Percentiles rank a stretch among this genome's conserved stretches.
phyloP scores from a whole-genome alignment of 2,113 vertebrate genomes.

The Rhadina sibilatrix region DNA sequence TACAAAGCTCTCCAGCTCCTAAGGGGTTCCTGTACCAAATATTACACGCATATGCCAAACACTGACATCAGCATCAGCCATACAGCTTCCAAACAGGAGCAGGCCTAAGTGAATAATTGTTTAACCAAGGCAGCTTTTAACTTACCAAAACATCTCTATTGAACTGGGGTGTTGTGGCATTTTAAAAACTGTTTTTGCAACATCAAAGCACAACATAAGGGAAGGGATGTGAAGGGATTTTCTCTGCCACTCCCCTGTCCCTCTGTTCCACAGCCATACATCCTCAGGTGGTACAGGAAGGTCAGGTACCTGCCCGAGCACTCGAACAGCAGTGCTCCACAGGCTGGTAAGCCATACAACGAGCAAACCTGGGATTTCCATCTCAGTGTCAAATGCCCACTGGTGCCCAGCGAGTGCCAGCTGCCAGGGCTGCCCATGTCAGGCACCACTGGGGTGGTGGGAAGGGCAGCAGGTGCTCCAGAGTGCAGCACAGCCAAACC shows the following conservation, averaged over 20 bases:
- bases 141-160: background rate
- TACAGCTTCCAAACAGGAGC: background rate
- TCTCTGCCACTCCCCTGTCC: background rate
- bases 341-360: fast-evolving
- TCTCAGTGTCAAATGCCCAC: background rate
- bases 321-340: fast-evolving
- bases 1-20: background rate
- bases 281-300: background rate
- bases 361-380: background rate
- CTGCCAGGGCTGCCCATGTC: background rate
- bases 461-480: no score
- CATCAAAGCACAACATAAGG: background rate
- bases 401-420: fast-evolving
- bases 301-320: background rate
- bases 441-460: fast-evolving
- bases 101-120: background rate
- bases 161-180: background rate
- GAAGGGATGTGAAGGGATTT: background rate
- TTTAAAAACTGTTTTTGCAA: background rate
- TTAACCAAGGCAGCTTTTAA: background rate
- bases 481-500: background rate
- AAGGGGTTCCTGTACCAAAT: background rate
- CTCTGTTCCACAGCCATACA: background rate
- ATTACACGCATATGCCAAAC: background rate
- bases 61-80: background rate